Evolutionary conservation across 2,113 vertebrate species (phyloP).

Genomic region (Brachirus orientalis): DNA sequence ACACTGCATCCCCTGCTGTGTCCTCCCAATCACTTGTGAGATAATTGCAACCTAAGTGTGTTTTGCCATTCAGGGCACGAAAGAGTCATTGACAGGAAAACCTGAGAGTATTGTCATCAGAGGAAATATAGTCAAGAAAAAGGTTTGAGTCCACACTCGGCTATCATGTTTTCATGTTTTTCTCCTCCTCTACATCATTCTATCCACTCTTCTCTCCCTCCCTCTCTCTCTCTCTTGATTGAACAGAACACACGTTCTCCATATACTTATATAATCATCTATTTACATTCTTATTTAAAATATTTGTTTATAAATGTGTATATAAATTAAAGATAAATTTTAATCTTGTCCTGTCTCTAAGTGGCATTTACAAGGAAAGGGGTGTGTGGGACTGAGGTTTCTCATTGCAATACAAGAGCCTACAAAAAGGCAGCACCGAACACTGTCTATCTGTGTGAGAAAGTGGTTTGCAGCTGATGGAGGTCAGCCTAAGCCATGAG

Average conservation of each 20-base stretch:
- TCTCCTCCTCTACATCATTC: slow-evolving; percentile 19
- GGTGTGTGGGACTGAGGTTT: slow-evolving; percentile 82
- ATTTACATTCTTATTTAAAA: slow-evolving; percentile 84
- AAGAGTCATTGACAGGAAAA: slow-evolving; percentile 65
- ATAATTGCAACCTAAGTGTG: slow-evolving; percentile 32
- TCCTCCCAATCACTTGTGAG: slow-evolving; percentile 43
- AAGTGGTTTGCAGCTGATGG: slow-evolving; percentile 41
- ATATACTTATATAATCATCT: slow-evolving; percentile 73
- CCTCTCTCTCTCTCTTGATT: slow-evolving; percentile 43
- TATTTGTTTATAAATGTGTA: slow-evolving; percentile 81
- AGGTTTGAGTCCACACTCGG: slow-evolving; percentile 48
- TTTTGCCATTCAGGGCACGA: slow-evolving; percentile 22
- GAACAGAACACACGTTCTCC: slow-evolving; percentile 51
- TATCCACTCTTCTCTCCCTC: slow-evolving; percentile 30
- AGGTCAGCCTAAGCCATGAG: slow-evolving; percentile 49
- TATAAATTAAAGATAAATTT: slow-evolving; percentile 80
- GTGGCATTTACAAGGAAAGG: slow-evolving; percentile 82
- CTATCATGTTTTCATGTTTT: slow-evolving; percentile 32
- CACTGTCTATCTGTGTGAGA: slow-evolving; percentile 65
- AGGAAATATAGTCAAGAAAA: slow-evolving; percentile 60
- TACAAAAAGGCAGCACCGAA: slow-evolving; percentile 81
- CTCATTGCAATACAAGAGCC: slow-evolving; percentile 80
- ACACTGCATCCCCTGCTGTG: slow-evolving; percentile 33
- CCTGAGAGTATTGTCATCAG: slow-evolving; percentile 73
- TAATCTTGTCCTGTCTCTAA: slow-evolving; percentile 74